These are phyloP conservation scores for Brachionus calyciflorus DNA, from an alignment of 1,140 invertebrate species.

Conservation along the genomic window DNA sequence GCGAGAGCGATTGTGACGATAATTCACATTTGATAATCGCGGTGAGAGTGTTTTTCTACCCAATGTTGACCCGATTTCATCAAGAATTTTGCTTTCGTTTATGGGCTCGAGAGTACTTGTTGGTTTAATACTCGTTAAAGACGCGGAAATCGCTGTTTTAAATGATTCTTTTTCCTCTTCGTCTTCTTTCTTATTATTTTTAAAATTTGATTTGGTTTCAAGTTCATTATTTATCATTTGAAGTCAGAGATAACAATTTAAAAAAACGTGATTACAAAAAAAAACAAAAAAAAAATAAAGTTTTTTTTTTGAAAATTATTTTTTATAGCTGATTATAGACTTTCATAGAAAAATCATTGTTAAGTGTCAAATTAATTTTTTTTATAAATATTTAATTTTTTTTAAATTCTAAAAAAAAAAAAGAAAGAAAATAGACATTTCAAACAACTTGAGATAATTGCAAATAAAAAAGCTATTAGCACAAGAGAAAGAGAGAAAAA, in stretches of 20 bases:
- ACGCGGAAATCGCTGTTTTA: neutral
- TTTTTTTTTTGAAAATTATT: too few species aligned
- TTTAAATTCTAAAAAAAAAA: too few species aligned
- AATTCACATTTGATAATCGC: neutral
- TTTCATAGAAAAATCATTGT: constrained; percentile 28
- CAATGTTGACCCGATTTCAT: neutral
- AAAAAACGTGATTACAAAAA: too few species aligned
- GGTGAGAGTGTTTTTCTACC: neutral
- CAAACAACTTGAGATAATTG: constrained; percentile 20
- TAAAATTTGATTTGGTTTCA: neutral
- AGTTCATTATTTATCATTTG: constrained; percentile 32
- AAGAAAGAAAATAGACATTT: constrained; percentile 34
- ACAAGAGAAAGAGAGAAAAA: too few species aligned
- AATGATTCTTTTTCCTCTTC: neutral
- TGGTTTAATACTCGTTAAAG: neutral
- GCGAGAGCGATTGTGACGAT: neutral
- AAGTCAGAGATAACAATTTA: neutral
- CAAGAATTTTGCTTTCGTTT: neutral
- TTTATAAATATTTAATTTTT: too few species aligned
- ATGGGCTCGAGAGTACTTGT: neutral
- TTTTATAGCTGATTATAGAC: too few species aligned
- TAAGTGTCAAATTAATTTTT: constrained; percentile 23
- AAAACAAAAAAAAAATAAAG: too few species aligned
- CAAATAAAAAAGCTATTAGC: too few species aligned
- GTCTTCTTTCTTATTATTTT: neutral